phyloP scores from a whole-genome alignment of 1,140 invertebrate genomes.

The Plutomurus gul region DNA sequence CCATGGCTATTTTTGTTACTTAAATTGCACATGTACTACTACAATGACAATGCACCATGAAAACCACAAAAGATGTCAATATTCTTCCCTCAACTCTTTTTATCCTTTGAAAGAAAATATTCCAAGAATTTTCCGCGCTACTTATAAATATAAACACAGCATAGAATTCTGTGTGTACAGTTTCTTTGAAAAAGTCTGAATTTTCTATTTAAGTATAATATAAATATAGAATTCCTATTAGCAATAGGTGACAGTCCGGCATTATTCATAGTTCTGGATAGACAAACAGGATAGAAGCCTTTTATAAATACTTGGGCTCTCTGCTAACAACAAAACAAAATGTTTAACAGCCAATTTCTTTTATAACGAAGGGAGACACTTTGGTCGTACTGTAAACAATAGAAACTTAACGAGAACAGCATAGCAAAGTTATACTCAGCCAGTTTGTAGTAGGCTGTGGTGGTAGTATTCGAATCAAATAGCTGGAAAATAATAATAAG shows the following conservation, averaged over 20 bases:
- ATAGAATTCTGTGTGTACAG: background rate
- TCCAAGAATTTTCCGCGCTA: background rate
- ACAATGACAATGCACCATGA: constrained; percentile 8
- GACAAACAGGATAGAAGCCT: background rate
- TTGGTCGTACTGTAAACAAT: background rate
- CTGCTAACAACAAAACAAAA: background rate
- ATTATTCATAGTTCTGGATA: too few relatives aligned
- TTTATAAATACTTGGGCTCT: background rate
- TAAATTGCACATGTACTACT: constrained; percentile 7
- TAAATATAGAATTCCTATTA: too few relatives aligned
- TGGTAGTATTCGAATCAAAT: background rate
- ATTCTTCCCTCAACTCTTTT: background rate
- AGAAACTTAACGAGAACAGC: too few relatives aligned
- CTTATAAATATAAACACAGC: too few relatives aligned
- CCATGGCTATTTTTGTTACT: constrained; percentile 5
- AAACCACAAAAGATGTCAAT: background rate
- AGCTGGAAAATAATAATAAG: constrained; percentile 27
- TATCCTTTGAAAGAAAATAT: background rate
- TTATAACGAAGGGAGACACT: background rate
- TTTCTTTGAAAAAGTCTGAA: background rate
- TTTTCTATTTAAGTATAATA: background rate
- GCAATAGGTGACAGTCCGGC: too few relatives aligned
- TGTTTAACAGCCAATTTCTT: background rate
- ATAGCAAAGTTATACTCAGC: background rate
- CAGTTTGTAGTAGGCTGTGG: background rate